These are phyloP conservation scores for Pungitius pungitius DNA, from an alignment of 2,113 vertebrate genomes.

Conservation along the genomic window DNA sequence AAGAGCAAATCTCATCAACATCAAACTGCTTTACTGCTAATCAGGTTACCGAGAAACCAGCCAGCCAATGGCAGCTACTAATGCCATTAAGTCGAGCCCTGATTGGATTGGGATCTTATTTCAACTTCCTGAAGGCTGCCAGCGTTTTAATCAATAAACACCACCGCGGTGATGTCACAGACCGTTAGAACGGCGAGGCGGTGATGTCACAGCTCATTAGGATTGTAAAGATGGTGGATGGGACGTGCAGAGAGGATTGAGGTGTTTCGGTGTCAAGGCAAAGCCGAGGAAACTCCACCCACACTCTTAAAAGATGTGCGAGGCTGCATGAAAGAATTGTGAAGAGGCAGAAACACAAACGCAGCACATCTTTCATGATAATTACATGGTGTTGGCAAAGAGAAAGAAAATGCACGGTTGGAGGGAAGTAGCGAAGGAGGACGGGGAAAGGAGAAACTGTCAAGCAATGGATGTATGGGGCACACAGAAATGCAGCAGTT, in stretches of 20 bases:
- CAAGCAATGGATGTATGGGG: not conserved
- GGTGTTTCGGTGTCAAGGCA: slow-evolving; percentile 12
- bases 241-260: slow-evolving; percentile 34
- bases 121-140: slow-evolving; percentile 78
- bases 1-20: slow-evolving; percentile 78
- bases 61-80: slow-evolving; percentile 78
- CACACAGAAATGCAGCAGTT: not conserved
- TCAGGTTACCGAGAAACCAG: slow-evolving; percentile 75
- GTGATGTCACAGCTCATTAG: slow-evolving; percentile 73
- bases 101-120: slow-evolving; percentile 79
- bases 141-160: slow-evolving; percentile 80
- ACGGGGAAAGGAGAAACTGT: not conserved
- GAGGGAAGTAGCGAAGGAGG: slow-evolving; percentile 5
- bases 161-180: slow-evolving; percentile 74
- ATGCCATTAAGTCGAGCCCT: slow-evolving; percentile 73
- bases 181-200: slow-evolving; percentile 58
- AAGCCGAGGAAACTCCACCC: slow-evolving; percentile 31
- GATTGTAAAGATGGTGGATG: slow-evolving; percentile 43
- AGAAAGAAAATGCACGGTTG: slow-evolving; percentile 19
- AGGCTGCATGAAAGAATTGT: slow-evolving; percentile 24
- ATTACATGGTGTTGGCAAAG: slow-evolving; percentile 52
- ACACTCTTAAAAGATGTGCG: slow-evolving; percentile 4
- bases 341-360: slow-evolving; percentile 44
- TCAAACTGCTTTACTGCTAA: slow-evolving; percentile 77
- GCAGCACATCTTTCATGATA: slow-evolving; percentile 49